A percentile compares a stretch with the other conserved stretches of the same genome.
Evolutionary conservation across 2,888 invertebrate genomes (phyloP).

Genomic region (Limenitis camilla): DNA sequence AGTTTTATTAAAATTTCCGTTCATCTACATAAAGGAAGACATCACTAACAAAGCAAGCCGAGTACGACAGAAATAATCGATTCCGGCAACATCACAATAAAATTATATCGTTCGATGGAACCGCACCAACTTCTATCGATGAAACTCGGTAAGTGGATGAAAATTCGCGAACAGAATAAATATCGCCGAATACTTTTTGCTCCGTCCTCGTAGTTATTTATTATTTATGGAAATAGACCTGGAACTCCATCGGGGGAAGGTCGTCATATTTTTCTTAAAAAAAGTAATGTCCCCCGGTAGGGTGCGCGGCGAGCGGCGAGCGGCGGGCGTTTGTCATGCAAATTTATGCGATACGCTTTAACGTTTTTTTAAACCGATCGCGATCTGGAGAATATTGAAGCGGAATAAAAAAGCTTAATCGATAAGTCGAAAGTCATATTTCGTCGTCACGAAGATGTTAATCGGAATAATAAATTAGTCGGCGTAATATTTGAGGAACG

Average conservation of each 20-base stretch:
- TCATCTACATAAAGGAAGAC: constrained; percentile 40
- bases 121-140: constrained; percentile 25
- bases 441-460: constrained; percentile 47
- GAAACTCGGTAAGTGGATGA: constrained; percentile 62
- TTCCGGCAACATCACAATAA: constrained; percentile 32
- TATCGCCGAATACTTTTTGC: constrained; percentile 62
- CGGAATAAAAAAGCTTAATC: constrained; percentile 44
- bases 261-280: constrained; percentile 68
- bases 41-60: constrained; percentile 51
- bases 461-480: constrained; percentile 40
- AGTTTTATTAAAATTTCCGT: constrained; percentile 16
- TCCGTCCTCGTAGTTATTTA: too few species aligned
- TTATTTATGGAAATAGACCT: too few species aligned
- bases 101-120: constrained; percentile 22
- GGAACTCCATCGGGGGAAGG: constrained; percentile 61
- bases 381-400: constrained; percentile 66
- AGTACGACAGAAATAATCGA: constrained; percentile 26
- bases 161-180: constrained; percentile 66
- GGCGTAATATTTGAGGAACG: constrained; percentile 6
- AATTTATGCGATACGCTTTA: constrained; percentile 70
- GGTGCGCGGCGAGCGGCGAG: too few species aligned
- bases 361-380: constrained; percentile 62
- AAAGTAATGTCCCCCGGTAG: constrained; percentile 62
- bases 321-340: constrained; percentile 65
- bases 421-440: constrained; percentile 48